Conservation (phyloP, 2,797 vertebrate genomes). For the Melopsittacus undulatus region DNA sequence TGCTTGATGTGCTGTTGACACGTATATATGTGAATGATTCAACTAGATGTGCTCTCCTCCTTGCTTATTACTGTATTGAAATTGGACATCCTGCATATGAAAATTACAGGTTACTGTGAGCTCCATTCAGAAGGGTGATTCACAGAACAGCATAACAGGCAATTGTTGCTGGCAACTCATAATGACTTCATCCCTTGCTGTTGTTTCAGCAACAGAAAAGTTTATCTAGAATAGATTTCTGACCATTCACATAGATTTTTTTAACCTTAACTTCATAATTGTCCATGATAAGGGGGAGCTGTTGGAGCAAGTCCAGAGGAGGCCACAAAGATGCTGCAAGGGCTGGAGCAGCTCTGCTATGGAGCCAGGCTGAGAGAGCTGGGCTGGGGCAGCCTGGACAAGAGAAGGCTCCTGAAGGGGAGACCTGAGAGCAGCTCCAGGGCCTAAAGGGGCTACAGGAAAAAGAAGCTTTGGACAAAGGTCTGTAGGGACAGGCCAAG, state of each 20-base stretch:
- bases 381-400: background rate
- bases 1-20: background rate
- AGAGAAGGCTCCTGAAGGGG: background rate
- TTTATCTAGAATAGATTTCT: constrained; percentile 11
- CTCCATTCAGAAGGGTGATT: constrained; percentile 28
- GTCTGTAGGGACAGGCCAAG: no score
- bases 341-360: background rate
- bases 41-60: background rate
- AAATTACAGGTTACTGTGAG: constrained; percentile 39
- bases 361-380: background rate
- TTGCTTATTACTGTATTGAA: background rate
- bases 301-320: background rate
- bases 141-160: constrained; percentile 22
- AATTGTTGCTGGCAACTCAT: constrained; percentile 22
- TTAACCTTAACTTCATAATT: background rate
- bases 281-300: background rate
- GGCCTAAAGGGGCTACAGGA: no score
- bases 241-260: background rate
- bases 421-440: no score
- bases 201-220: constrained; percentile 21
- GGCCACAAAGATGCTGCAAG: background rate
- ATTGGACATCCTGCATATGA: constrained; percentile 12
- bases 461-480: no score
- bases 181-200: constrained; percentile 51
- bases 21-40: background rate